Conservation (phyloP, 2,888 invertebrate genomes). For the Mimas tiliae region DNA sequence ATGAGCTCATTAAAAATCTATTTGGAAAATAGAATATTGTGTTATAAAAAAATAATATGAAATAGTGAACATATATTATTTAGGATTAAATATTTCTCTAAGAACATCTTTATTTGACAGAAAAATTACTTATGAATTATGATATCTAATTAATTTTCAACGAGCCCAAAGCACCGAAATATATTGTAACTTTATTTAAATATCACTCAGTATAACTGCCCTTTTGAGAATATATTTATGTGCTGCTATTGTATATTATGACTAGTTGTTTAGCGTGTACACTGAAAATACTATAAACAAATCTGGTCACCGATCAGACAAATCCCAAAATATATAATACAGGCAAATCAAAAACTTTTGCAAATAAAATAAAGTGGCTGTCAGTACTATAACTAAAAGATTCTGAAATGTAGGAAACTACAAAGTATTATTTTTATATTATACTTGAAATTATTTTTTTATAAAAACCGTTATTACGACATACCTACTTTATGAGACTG, state of each 20-base stretch:
- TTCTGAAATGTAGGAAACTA: too few relatives aligned
- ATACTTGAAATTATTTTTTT: too few relatives aligned
- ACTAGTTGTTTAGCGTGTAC: constrained; percentile 67
- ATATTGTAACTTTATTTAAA: constrained; percentile 33
- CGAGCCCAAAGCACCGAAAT: constrained; percentile 38
- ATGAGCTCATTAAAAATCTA: constrained; percentile 1
- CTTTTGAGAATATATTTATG: constrained; percentile 60
- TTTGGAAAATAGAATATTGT: neutral
- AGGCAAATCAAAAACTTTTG: neutral
- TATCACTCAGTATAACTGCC: constrained; percentile 38
- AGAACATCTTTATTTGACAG: too few relatives aligned
- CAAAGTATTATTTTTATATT: too few relatives aligned
- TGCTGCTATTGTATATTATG: constrained; percentile 68
- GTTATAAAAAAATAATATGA: neutral
- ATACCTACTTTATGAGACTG: neutral
- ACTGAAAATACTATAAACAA: constrained; percentile 40
- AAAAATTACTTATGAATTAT: too few relatives aligned
- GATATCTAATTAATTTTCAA: neutral
- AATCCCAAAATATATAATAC: neutral
- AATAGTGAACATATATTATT: too few relatives aligned
- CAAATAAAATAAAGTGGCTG: too few relatives aligned
- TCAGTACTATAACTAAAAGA: too few relatives aligned
- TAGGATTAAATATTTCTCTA: too few relatives aligned
- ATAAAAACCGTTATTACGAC: neutral
- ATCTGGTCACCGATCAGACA: neutral